Evolutionary conservation across 2,113 vertebrate species (phyloP).

Genomic region (Daphoenositta chrysoptera): DNA sequence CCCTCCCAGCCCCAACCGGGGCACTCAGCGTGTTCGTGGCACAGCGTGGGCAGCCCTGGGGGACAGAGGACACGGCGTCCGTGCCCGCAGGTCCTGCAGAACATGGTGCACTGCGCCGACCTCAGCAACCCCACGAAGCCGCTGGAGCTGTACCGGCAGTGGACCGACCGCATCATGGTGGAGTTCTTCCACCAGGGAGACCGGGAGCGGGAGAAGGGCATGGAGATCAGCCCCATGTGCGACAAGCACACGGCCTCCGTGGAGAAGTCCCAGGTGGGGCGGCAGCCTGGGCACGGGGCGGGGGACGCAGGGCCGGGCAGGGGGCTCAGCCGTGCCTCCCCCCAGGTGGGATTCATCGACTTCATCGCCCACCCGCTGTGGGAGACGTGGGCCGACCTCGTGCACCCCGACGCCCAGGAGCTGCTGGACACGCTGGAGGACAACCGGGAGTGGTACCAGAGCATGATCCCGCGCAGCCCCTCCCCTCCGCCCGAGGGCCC

Average conservation of each 20-base stretch:
- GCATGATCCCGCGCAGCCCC: slow-evolving; percentile 88
- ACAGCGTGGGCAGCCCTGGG: not conserved
- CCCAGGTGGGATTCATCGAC: slow-evolving; percentile 91
- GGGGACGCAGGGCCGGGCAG: accelerated
- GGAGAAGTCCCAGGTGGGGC: slow-evolving; percentile 87
- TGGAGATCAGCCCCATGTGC: slow-evolving; percentile 96
- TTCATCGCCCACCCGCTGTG: slow-evolving; percentile 92
- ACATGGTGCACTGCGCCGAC: slow-evolving; percentile 92
- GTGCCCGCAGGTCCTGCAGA: slow-evolving; percentile 82
- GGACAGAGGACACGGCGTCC: not conserved
- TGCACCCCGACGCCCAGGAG: slow-evolving; percentile 90
- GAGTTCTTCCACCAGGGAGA: slow-evolving; percentile 91
- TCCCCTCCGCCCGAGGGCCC: slow-evolving; percentile 45
- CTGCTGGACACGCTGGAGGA: slow-evolving; percentile 91
- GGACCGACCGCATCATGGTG: slow-evolving; percentile 90
- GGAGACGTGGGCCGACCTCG: slow-evolving; percentile 92
- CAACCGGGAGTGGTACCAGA: slow-evolving; percentile 93
- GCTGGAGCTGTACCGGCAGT: slow-evolving; percentile 85
- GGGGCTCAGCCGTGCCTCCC: not conserved
- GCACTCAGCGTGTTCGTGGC: not conserved
- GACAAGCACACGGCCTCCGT: slow-evolving; percentile 90
- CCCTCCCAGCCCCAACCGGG: accelerated
- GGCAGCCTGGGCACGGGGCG: accelerated
- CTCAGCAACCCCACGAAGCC: slow-evolving; percentile 93
- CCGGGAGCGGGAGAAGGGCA: slow-evolving; percentile 83